Conservation (phyloP, 2,797 vertebrate genomes). For the Rhadinocentrus ornatus region DNA sequence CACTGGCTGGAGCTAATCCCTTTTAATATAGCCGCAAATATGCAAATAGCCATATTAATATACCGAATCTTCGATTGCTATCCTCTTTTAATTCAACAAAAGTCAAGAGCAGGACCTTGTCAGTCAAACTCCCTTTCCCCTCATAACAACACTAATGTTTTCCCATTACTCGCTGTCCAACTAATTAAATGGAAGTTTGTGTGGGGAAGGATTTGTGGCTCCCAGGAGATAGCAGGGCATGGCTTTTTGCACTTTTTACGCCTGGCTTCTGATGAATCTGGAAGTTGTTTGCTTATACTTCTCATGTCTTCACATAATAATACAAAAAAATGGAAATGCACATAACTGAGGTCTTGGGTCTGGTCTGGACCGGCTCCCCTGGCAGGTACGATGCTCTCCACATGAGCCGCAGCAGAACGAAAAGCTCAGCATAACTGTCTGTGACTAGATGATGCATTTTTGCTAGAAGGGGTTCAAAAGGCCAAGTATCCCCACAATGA, state of each 20-base stretch:
- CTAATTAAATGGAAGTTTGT: slow-evolving; percentile 90
- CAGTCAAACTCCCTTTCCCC: slow-evolving; percentile 88
- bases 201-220: slow-evolving; percentile 69
- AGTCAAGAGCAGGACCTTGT: slow-evolving; percentile 97
- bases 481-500: slow-evolving; percentile 76
- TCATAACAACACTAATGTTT: slow-evolving; percentile 76
- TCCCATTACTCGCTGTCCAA: slow-evolving; percentile 83
- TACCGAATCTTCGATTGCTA: slow-evolving; percentile 91
- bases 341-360: slow-evolving; percentile 45
- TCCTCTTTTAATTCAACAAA: slow-evolving; percentile 99
- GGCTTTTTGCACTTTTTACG: slow-evolving; percentile 48
- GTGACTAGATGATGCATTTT: slow-evolving; percentile 60
- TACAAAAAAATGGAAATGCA: slow-evolving; percentile 51
- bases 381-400: slow-evolving; percentile 47
- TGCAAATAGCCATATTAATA: slow-evolving; percentile 99
- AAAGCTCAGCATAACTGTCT: slow-evolving; percentile 66
- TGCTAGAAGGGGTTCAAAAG: slow-evolving; percentile 66
- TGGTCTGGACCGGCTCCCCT: slow-evolving; percentile 50
- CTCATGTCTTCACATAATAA: slow-evolving; percentile 60
- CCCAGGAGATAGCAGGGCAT: slow-evolving; percentile 53
- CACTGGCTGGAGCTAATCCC: slow-evolving; percentile 94
- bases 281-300: slow-evolving; percentile 64
- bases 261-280: slow-evolving; percentile 42
- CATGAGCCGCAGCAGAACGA: slow-evolving; percentile 48
- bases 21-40: slow-evolving; percentile 99